Conservation (phyloP, 2,113 vertebrate genomes). For the Pteruthius melanotis region DNA sequence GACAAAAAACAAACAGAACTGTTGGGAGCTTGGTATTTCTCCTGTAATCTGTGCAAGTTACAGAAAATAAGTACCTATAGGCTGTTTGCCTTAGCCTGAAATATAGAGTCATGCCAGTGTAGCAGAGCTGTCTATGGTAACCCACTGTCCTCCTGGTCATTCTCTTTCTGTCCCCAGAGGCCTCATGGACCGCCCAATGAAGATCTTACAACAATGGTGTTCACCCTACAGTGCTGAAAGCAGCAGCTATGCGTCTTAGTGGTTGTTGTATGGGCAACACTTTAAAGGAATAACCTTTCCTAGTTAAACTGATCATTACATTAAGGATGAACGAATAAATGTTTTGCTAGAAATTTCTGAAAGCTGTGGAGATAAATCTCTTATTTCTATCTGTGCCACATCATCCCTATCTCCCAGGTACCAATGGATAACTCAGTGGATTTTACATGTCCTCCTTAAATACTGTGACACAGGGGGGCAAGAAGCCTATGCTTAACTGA, state of each 20-base stretch:
- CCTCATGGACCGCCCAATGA: background rate
- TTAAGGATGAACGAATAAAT: background rate
- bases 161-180: background rate
- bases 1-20: background rate
- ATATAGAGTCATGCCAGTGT: background rate
- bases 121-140: background rate
- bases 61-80: background rate
- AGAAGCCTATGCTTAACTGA: background rate
- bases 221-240: background rate
- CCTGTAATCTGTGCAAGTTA: background rate
- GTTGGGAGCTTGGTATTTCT: background rate
- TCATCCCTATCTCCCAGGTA: background rate
- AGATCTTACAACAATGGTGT: background rate
- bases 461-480: background rate
- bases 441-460: background rate
- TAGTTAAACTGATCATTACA: background rate
- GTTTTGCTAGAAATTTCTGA: background rate
- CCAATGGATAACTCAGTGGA: accelerated
- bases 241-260: background rate
- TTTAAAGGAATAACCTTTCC: background rate
- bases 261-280: accelerated
- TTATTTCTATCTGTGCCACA: background rate
- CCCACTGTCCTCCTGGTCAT: background rate
- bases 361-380: background rate
- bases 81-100: background rate